Evolutionary conservation across 2,113 vertebrate species (phyloP).

Genomic region (Delphinapterus leucas): DNA sequence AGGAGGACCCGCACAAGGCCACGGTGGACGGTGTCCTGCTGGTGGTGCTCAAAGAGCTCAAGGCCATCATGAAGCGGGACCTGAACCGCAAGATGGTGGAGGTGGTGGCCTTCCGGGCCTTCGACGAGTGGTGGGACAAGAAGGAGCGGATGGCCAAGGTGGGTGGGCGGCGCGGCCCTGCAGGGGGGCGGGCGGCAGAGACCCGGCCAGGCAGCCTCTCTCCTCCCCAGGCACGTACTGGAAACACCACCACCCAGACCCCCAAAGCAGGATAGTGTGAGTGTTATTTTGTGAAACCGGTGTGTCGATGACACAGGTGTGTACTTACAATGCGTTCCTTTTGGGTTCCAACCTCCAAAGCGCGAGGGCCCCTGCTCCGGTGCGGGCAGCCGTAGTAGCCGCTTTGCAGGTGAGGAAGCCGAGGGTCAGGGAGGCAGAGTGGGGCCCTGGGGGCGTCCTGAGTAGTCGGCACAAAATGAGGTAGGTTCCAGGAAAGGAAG

Average conservation of each 20-base stretch:
- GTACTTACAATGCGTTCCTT: rapidly evolving
- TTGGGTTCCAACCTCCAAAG: no score
- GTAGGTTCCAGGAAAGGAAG: not conserved
- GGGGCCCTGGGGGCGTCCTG: rapidly evolving
- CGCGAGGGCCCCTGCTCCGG: not conserved
- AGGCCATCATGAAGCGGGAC: conserved; percentile 99
- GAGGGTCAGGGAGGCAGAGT: not conserved
- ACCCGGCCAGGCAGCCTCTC: rapidly evolving
- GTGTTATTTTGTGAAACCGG: not conserved
- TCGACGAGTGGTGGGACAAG: conserved; percentile 99
- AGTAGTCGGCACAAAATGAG: not conserved
- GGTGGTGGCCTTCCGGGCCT: conserved; percentile 97
- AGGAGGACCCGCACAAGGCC: conserved; percentile 98
- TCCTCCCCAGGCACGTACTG: rapidly evolving
- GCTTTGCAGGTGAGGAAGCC: rapidly evolving
- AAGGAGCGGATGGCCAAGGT: conserved; percentile 97
- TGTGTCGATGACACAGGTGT: rapidly evolving
- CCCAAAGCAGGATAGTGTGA: not conserved
- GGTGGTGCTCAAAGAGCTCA: conserved; percentile 98
- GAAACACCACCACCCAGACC: rapidly evolving
- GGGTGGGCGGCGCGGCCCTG: not conserved
- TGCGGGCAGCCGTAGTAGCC: not conserved
- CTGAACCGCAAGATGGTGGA: conserved; percentile 99
- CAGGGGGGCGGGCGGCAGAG: conserved; percentile 86
- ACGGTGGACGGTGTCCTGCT: conserved; percentile 95